Evolutionary conservation across 2,113 vertebrate genomes (phyloP), one percentile per base, ranked within the genome.

Genomic region (Pipra filicauda): DNA sequence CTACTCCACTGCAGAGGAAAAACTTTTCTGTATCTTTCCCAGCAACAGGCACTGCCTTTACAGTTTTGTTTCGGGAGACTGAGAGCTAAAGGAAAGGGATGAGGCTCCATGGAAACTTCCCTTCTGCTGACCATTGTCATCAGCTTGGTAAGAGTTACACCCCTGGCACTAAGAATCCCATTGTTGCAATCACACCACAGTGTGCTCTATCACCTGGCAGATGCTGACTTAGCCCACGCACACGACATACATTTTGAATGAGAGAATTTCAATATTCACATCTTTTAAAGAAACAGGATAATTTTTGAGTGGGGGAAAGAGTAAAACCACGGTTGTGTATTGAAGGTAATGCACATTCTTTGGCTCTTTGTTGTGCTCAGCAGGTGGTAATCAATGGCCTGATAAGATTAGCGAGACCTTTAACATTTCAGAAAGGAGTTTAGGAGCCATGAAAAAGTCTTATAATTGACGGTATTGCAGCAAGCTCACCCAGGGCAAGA

Each of bases 341-440:
- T 97, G 97, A 97, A 96, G 97, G 97, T 96, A 98, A 98, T 97
- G 96, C 96, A 66, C 98, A 98, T 97, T 97, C 97, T 91, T 97
- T 93, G 97, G 96, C 96, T 97, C 97, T 98, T 98, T 97, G 97
- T 97, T 96, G 90, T 96, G 96, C 97, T 96, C 98, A 96, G 98
- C 97, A 95, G 98, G 98, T 94, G 88, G 97, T 91, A 98, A 97
- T 97, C 98, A 98, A 96, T 59, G 61, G 96, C 30, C 96, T 98
- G 98, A 98, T 98, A 98, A 98, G 97, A 97, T 96, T 95, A 96
- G 95, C 55, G 91, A 97, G 94, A 95, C 93, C 88, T 89, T 92
- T 97, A 96, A 96, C 94, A 95, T 80, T 91, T 96, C 95, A 97
- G 97, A 96, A 84, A 94, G 93, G 95, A 95, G 80, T 74, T 70